phyloP scores from a whole-genome alignment of 2,797 vertebrate species.

The Loriculus beryllinus region DNA sequence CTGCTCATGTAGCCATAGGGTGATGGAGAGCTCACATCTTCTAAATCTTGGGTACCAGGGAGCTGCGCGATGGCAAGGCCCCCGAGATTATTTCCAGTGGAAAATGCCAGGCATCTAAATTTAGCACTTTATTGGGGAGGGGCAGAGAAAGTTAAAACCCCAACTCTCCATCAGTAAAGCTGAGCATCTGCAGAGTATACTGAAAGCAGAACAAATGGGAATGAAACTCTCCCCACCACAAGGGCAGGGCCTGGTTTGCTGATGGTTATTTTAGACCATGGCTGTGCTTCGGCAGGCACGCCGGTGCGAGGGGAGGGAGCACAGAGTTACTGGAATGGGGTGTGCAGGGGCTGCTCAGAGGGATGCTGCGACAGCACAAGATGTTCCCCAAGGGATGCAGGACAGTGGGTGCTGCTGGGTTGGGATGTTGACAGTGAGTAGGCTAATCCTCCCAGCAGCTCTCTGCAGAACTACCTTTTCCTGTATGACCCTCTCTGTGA shows the following conservation, averaged over 20 bases:
- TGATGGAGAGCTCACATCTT: not conserved
- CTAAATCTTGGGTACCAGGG: not conserved
- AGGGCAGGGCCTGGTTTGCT: not conserved
- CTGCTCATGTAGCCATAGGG: not conserved
- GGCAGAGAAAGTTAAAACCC: not conserved
- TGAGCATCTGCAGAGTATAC: not conserved
- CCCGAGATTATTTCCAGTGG: not conserved
- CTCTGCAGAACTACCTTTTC: not conserved
- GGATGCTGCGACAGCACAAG: not conserved
- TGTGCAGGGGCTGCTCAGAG: fast-evolving
- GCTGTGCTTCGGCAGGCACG: not conserved
- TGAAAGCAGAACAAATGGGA: not conserved
- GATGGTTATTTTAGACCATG: not conserved
- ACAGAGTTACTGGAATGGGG: fast-evolving
- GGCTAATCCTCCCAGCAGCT: not conserved
- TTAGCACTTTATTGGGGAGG: not conserved
- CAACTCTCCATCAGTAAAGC: not conserved
- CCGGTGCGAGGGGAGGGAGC: not conserved
- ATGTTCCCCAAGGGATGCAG: not conserved
- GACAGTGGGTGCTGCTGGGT: not conserved
- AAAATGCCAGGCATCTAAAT: not conserved
- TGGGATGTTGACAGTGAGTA: not conserved
- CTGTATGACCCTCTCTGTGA: fast-evolving
- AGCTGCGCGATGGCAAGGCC: fast-evolving
- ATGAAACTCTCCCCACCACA: not conserved